phyloP scores from a whole-genome alignment of 2,797 vertebrate genomes.

The Manis javanica region DNA sequence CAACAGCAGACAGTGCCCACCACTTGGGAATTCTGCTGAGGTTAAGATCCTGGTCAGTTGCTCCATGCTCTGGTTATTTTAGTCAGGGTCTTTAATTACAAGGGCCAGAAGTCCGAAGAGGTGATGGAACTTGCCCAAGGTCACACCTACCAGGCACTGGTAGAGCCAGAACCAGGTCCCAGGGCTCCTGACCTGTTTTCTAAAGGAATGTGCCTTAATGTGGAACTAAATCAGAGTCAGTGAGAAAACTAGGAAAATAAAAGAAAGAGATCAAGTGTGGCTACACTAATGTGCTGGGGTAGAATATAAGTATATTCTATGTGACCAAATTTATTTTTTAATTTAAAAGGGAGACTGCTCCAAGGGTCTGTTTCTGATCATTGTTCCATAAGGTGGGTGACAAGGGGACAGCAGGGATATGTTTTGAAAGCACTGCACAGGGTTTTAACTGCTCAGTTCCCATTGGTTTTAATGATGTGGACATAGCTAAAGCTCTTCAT shows the following conservation, averaged over 20 bases:
- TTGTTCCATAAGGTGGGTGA: constrained; percentile 68
- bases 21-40: background rate
- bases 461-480: constrained; percentile 72
- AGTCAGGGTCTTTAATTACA: background rate
- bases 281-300: constrained; percentile 69
- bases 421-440: constrained; percentile 76
- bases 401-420: constrained; percentile 56
- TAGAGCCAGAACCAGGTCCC: background rate
- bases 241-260: constrained; percentile 54
- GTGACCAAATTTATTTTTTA: background rate
- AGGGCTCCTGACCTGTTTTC: background rate
- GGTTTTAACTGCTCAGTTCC: constrained; percentile 68
- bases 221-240: constrained; percentile 69
- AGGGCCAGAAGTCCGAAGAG: background rate
- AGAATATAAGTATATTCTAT: background rate
- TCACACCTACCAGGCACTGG: background rate
- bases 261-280: background rate
- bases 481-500: constrained; percentile 69
- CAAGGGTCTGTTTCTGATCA: constrained; percentile 81
- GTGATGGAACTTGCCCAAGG: background rate
- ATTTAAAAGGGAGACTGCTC: background rate
- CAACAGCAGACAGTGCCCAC: background rate
- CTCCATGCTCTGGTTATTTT: background rate
- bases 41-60: background rate
- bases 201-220: background rate